Evolutionary conservation across 2,113 vertebrate species (phyloP).

Genomic region (Chrysemys picta): DNA sequence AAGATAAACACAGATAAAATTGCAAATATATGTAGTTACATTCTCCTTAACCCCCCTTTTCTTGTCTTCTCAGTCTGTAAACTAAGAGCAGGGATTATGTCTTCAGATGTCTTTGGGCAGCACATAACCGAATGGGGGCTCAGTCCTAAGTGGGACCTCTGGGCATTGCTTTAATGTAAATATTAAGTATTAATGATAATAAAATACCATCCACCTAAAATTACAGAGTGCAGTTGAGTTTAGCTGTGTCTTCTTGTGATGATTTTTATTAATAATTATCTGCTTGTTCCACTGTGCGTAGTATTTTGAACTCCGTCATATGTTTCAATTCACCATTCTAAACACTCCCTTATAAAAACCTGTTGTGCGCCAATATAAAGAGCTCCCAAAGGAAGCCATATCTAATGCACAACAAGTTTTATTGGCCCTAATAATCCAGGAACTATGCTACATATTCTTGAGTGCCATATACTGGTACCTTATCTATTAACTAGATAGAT

Average conservation of each 20-base stretch:
- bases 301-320: not conserved
- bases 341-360: not conserved
- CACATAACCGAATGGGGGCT: not conserved
- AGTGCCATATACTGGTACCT: not conserved
- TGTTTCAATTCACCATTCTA: not conserved
- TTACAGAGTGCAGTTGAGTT: not conserved
- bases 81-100: not conserved
- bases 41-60: not conserved
- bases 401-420: not conserved
- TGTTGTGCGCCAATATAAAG: not conserved
- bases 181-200: not conserved
- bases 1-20: not conserved
- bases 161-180: not conserved
- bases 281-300: not conserved
- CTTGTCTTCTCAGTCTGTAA: not conserved
- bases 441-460: not conserved
- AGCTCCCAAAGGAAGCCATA: not conserved
- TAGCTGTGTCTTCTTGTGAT: not conserved
- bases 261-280: not conserved
- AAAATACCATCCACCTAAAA: not conserved
- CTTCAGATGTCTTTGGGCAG: not conserved
- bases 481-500: not conserved
- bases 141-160: not conserved
- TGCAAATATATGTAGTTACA: no score
- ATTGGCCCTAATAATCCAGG: not conserved